A percentile compares a stretch with the other conserved stretches of the same genome.
Conservation (phyloP, 2,888 invertebrate genomes). For the Acronicta aceris region DNA sequence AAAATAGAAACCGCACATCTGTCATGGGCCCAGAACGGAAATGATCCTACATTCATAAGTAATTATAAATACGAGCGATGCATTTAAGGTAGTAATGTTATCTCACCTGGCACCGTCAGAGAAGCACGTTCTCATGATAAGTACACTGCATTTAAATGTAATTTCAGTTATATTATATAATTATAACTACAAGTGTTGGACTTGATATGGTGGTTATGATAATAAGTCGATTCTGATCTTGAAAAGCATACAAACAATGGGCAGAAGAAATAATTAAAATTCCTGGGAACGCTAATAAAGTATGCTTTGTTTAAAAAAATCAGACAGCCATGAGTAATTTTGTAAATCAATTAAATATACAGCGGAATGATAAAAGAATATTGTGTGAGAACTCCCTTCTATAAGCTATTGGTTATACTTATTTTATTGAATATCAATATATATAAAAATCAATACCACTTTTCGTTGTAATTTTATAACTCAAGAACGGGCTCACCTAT, state of each 20-base stretch:
- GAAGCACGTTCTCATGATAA: slow-evolving; percentile 62
- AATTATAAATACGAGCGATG: slow-evolving; percentile 24
- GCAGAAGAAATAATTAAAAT: slow-evolving; percentile 43
- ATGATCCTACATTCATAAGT: slow-evolving; percentile 21
- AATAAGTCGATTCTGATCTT: slow-evolving; percentile 48
- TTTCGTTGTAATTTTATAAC: no score
- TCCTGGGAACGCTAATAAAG: slow-evolving; percentile 22
- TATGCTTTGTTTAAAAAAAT: slow-evolving; percentile 19
- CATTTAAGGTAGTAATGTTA: slow-evolving; percentile 31
- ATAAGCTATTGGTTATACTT: slow-evolving; percentile 15
- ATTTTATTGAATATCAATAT: no score
- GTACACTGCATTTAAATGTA: slow-evolving; percentile 33
- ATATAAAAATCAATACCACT: no score
- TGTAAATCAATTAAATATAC: slow-evolving; percentile 28
- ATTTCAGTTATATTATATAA: slow-evolving; percentile 9
- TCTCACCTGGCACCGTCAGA: slow-evolving; percentile 41
- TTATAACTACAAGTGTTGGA: slow-evolving; percentile 22
- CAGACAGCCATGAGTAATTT: slow-evolving; percentile 26
- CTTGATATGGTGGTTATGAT: slow-evolving; percentile 13
- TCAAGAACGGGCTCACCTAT: no score
- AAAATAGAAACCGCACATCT: slow-evolving; percentile 39
- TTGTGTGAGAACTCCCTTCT: slow-evolving; percentile 34
- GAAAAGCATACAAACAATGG: slow-evolving; percentile 39
- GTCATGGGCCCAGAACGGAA: slow-evolving; percentile 36
- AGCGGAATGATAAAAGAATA: slow-evolving; percentile 30